phyloP scores from a whole-genome alignment of 64 coral and sea anemone species.

The Exaiptasia diaphana region DNA sequence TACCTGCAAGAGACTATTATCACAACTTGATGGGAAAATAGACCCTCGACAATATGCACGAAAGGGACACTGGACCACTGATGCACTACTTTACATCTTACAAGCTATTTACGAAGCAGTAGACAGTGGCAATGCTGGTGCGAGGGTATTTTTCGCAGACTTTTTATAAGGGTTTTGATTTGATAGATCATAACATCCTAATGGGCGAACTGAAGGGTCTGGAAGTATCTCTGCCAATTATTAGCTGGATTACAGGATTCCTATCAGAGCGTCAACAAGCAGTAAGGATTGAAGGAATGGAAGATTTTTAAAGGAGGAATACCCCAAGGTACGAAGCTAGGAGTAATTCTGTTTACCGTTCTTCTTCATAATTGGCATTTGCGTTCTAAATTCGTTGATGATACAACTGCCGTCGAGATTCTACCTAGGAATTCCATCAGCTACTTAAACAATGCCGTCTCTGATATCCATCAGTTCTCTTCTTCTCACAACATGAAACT shows the following conservation, averaged over 20 bases:
- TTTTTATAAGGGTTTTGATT: slow-evolving; percentile 48
- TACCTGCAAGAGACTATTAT: neutral
- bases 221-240: neutral
- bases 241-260: slow-evolving; percentile 19
- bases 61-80: neutral
- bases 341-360: slow-evolving; percentile 14
- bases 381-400: slow-evolving; percentile 53
- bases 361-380: neutral
- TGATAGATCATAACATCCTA: slow-evolving; percentile 34
- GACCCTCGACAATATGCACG: slow-evolving; percentile 12
- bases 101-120: slow-evolving; percentile 21
- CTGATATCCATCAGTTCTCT: slow-evolving; percentile 48
- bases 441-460: slow-evolving; percentile 9
- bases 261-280: neutral
- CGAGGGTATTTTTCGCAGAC: slow-evolving; percentile 37
- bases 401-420: slow-evolving; percentile 51
- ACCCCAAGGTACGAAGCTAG: slow-evolving; percentile 21
- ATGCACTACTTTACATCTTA: slow-evolving; percentile 5
- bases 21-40: neutral
- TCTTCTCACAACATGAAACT: slow-evolving; percentile 54
- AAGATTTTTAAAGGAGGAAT: slow-evolving; percentile 3
- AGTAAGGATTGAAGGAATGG: slow-evolving; percentile 12
- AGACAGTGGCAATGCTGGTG: slow-evolving; percentile 14
- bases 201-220: slow-evolving; percentile 7
- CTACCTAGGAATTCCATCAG: slow-evolving; percentile 49